Percentiles rank a stretch among this genome's conserved stretches.
Conservation (phyloP, 1,140 invertebrate species). For the Aphaenogaster rudis region DNA sequence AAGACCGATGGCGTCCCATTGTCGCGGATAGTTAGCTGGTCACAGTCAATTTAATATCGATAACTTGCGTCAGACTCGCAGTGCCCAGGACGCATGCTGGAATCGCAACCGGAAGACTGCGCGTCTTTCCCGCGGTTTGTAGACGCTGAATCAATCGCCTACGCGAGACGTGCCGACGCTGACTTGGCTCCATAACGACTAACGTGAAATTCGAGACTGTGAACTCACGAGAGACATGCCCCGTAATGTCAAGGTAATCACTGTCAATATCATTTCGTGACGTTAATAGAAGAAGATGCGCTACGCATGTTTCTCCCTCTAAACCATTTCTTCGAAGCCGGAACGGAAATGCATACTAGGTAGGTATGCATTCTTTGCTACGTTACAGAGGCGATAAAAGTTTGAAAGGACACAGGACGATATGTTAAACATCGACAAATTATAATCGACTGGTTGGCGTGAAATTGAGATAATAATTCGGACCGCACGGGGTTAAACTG, state of each 20-base stretch:
- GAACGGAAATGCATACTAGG: neutral
- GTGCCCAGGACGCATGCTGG: slow-evolving; percentile 13
- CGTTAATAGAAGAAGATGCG: neutral
- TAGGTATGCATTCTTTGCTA: neutral
- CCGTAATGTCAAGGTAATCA: neutral
- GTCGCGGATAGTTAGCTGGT: slow-evolving; percentile 63
- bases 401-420: neutral
- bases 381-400: neutral
- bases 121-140: slow-evolving; percentile 66
- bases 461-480: slow-evolving; percentile 50
- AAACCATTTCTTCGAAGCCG: neutral
- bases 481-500: slow-evolving; percentile 28
- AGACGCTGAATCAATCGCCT: slow-evolving; percentile 75
- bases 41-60: slow-evolving; percentile 71
- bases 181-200: slow-evolving; percentile 66
- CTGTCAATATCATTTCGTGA: neutral
- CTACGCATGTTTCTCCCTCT: neutral
- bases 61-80: slow-evolving; percentile 54
- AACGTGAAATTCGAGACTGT: slow-evolving; percentile 69
- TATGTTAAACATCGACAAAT: slow-evolving; percentile 23
- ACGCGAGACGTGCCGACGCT: slow-evolving; percentile 71
- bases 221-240: neutral
- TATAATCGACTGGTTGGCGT: slow-evolving; percentile 16
- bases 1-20: slow-evolving; percentile 68
- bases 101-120: slow-evolving; percentile 33